Evolutionary conservation across 2,113 vertebrate species (phyloP).

Genomic region (Pheucticus melanocephalus): DNA sequence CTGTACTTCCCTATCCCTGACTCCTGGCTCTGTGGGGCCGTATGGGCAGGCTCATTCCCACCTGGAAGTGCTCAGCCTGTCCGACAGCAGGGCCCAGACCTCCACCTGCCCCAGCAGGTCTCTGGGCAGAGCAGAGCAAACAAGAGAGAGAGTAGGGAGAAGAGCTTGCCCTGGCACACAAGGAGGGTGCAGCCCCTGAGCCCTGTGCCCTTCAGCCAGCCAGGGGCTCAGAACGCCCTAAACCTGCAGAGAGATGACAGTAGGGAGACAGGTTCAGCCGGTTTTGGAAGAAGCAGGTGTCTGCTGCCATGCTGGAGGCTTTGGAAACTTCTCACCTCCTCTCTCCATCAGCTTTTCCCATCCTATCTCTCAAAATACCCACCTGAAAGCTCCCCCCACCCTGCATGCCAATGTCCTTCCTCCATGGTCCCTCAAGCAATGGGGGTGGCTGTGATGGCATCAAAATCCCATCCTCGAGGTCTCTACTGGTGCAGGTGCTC

Average conservation of each 20-base stretch:
- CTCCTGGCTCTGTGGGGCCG: fast-evolving
- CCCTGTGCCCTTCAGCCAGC: fast-evolving
- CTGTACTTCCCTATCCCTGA: not conserved
- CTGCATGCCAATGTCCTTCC: fast-evolving
- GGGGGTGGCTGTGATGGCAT: not conserved
- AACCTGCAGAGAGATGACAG: not conserved
- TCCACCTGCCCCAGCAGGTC: not conserved
- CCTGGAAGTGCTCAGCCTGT: not conserved
- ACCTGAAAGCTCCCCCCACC: not conserved
- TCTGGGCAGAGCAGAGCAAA: not conserved
- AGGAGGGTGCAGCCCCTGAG: not conserved
- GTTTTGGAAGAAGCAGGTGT: conserved; percentile 45
- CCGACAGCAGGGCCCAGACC: fast-evolving
- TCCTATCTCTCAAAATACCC: not conserved
- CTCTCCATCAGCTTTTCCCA: not conserved
- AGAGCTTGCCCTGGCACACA: not conserved
- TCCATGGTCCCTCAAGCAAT: not conserved
- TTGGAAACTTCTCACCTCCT: not conserved
- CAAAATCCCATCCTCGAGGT: not conserved
- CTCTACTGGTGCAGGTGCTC: not conserved
- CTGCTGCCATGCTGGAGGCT: not conserved
- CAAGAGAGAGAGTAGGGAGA: not conserved
- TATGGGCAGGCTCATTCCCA: fast-evolving
- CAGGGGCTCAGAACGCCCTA: not conserved
- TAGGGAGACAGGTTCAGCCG: not conserved